Evolutionary conservation across 2,888 invertebrate species (phyloP), one percentile per base, ranked within the genome.

Genomic region (Lasioglossum oenotherae): DNA sequence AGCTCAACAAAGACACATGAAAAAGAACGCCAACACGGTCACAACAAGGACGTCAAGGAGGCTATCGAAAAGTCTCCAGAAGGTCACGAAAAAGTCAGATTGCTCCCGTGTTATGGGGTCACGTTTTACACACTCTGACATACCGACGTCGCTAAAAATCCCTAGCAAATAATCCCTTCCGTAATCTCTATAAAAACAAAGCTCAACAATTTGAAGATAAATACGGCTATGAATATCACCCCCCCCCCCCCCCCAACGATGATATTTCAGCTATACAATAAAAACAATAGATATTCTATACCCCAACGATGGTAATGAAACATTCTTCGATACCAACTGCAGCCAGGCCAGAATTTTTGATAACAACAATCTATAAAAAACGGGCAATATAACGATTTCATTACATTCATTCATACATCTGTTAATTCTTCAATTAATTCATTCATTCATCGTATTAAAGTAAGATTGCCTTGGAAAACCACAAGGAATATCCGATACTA

Each of bases 401-500:
- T 16, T 16, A 35, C 4, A 35, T 35, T 35, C 35, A 35, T 35
- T 35, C 35, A 35, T 4, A 35, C 35, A 4, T 35, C 4, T 35
- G 4, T 35, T 35, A 35, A 35, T 35, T 35, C 35, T 35, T 35
- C 4, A 35, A 35, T 4, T 35, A 35, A 35, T 35, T 4, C 0
- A 4, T 35, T 35, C 35, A 35, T 35, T 35, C 4, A 35, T 35
- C 35, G 4, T 31, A 14, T 10, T 0, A 41, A 53, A 71, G 1
- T 2, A 41, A 78, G 74, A 69, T 46, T 72, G 49, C 4, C 0
- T 31, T 2, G 23, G 76, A 31, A 12, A 14, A 44, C 0, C 35
- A 6, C 6, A 2, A 53, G 4, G 38, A 77, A 19, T 81, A 76
- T 49, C 78, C 69, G 74, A 85, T 87, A 81, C 80, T 60, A 8